Percentiles rank a stretch among this genome's conserved stretches.
Conservation (phyloP, 2,888 invertebrate species). For the Anthoptus insignis region DNA sequence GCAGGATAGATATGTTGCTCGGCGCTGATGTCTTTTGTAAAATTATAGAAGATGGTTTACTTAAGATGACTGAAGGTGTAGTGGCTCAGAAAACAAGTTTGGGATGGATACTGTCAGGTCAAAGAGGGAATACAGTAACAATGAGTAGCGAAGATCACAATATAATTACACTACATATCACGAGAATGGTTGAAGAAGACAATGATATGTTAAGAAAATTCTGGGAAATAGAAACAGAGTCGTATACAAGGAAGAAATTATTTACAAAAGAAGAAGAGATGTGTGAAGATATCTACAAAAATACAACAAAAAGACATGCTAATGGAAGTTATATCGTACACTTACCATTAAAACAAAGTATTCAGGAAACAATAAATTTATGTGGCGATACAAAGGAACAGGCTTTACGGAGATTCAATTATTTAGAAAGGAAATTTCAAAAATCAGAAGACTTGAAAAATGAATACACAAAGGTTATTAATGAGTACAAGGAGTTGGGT, state of each 20-base stretch:
- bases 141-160: constrained; percentile 15
- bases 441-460: constrained; percentile 29
- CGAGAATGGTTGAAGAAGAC: constrained; percentile 41
- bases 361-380: constrained; percentile 31
- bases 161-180: constrained; percentile 22
- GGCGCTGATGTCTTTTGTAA: constrained; percentile 48
- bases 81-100: constrained; percentile 47
- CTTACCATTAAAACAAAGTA: constrained; percentile 37
- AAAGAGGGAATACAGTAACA: constrained; percentile 8
- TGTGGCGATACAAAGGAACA: constrained; percentile 45
- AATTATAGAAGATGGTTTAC: constrained; percentile 47
- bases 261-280: constrained; percentile 42
- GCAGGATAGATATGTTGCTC: constrained; percentile 42
- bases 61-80: constrained; percentile 40
- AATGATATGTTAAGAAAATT: constrained; percentile 47
- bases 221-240: constrained; percentile 49
- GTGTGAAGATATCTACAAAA: constrained; percentile 44
- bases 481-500: constrained; percentile 44
- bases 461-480: constrained; percentile 42
- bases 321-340: constrained; percentile 44
- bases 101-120: constrained; percentile 43
- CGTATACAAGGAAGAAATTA: constrained; percentile 40
- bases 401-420: constrained; percentile 43
- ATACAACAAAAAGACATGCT: constrained; percentile 40
- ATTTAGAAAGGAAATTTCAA: constrained; percentile 37